Percentiles rank a stretch among this genome's conserved stretches.
These are phyloP conservation scores for Premnoplex brunnescens DNA, from an alignment of 2,797 vertebrate species.

Conservation along the genomic window DNA sequence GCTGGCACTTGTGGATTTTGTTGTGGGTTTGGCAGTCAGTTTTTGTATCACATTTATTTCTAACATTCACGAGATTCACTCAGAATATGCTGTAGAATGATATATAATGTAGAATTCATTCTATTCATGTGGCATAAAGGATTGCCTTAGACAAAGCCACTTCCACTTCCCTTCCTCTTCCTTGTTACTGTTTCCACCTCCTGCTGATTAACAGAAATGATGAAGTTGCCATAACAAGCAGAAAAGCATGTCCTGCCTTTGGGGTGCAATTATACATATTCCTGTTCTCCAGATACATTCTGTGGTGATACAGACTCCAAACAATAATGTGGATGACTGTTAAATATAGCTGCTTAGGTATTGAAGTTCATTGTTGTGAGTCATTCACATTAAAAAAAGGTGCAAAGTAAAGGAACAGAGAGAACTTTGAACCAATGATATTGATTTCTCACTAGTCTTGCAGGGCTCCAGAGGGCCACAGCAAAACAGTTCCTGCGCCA, in stretches of 20 bases:
- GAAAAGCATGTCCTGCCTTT: not conserved
- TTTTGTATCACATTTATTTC: not conserved
- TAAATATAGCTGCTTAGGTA: not conserved
- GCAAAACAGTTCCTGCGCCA: not conserved
- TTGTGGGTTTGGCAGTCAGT: not conserved
- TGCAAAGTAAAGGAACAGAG: not conserved
- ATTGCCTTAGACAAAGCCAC: not conserved
- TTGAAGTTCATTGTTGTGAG: not conserved
- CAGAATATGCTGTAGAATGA: not conserved
- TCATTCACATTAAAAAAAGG: not conserved
- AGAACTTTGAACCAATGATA: not conserved
- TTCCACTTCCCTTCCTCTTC: constrained; percentile 10
- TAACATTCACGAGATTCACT: not conserved
- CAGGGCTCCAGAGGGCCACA: not conserved
- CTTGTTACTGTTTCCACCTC: not conserved
- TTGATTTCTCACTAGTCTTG: not conserved
- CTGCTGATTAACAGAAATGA: not conserved
- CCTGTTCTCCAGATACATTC: not conserved
- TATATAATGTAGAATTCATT: not conserved
- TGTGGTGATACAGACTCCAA: not conserved
- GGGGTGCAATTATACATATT: not conserved
- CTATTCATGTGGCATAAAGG: not conserved
- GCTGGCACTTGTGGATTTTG: not conserved
- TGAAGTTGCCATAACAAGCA: constrained; percentile 1
- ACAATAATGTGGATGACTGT: not conserved